Conservation (phyloP, 2,113 vertebrate species). For the Seriola dumerili region DNA sequence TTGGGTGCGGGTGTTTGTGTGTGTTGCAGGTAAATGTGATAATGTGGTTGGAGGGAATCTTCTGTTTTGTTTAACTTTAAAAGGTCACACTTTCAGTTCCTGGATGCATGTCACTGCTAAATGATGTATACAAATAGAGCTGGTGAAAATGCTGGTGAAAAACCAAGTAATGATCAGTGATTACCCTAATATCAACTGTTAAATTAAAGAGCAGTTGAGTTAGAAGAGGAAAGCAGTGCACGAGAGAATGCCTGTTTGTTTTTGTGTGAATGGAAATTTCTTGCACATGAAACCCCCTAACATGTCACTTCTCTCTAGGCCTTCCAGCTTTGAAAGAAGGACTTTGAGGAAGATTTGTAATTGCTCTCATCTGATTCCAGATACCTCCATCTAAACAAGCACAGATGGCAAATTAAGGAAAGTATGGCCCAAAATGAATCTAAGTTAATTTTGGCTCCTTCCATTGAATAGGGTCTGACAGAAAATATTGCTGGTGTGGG, state of each 20-base stretch:
- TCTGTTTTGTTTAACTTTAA: slow-evolving; percentile 27
- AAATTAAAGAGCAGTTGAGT: slow-evolving; percentile 16
- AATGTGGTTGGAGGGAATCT: slow-evolving; percentile 40
- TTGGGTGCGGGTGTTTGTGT: not conserved
- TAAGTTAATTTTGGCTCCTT: slow-evolving; percentile 50
- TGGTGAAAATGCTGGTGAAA: not conserved
- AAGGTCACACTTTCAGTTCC: not conserved
- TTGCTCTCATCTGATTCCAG: slow-evolving; percentile 59
- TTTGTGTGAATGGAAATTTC: slow-evolving; percentile 45
- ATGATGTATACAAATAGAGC: not conserved
- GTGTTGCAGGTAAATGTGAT: slow-evolving; percentile 58
- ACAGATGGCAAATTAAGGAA: slow-evolving; percentile 77
- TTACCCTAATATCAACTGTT: slow-evolving; percentile 21
- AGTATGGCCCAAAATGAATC: slow-evolving; percentile 59
- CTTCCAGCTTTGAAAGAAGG: slow-evolving; percentile 67
- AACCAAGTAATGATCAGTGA: not conserved
- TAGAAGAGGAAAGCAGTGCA: not conserved
- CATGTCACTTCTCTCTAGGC: slow-evolving; percentile 44
- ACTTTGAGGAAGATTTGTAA: slow-evolving; percentile 78
- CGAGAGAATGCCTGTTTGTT: slow-evolving; percentile 19
- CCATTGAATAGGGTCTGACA: slow-evolving; percentile 28
- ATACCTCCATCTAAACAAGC: slow-evolving; percentile 56
- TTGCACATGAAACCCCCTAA: slow-evolving; percentile 37
- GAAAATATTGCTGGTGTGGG: slow-evolving; percentile 32
- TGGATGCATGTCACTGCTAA: not conserved